Percentiles rank a stretch among this genome's conserved stretches.
These are phyloP conservation scores for Atrina japonica DNA, from an alignment of 2,888 invertebrate genomes.

Conservation along the genomic window DNA sequence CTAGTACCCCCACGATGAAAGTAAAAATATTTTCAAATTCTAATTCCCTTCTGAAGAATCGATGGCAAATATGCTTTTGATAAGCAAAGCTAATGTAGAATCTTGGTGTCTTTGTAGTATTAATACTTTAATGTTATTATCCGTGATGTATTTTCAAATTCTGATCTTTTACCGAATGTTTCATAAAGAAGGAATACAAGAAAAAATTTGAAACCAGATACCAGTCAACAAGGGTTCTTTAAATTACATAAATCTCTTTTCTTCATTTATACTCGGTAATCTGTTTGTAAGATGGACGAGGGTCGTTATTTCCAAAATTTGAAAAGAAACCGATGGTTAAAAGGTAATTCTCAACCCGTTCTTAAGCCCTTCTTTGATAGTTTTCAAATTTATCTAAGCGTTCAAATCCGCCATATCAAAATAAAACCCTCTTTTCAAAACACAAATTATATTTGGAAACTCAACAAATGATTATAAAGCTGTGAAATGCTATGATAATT, in stretches of 20 bases:
- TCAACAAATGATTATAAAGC: slow-evolving; percentile 16
- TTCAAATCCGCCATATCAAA: slow-evolving; percentile 33
- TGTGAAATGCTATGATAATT: slow-evolving; percentile 14
- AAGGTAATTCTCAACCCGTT: slow-evolving; percentile 38
- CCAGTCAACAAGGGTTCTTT: slow-evolving; percentile 12
- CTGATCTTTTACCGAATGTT: slow-evolving; percentile 21
- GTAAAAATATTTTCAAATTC: too few relatives aligned
- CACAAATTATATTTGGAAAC: slow-evolving; percentile 34
- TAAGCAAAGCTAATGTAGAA: too few relatives aligned
- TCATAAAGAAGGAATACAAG: slow-evolving; percentile 8
- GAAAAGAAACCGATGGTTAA: slow-evolving; percentile 35
- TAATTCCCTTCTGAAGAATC: too few relatives aligned
- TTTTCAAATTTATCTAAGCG: slow-evolving; percentile 38
- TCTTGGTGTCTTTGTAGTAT: too few relatives aligned
- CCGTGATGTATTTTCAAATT: slow-evolving; percentile 15
- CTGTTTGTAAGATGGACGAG: slow-evolving; percentile 27
- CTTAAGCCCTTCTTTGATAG: slow-evolving; percentile 36
- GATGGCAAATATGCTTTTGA: too few relatives aligned
- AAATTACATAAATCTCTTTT: slow-evolving; percentile 34
- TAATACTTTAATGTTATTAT: slow-evolving; percentile 7
- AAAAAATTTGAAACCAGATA: slow-evolving; percentile 3
- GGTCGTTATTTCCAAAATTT: slow-evolving; percentile 22
- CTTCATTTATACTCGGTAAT: slow-evolving; percentile 16
- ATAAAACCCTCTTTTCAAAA: slow-evolving; percentile 33
- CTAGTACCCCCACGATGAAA: too few relatives aligned